Percentiles rank a stretch among this genome's conserved stretches.
Conservation (phyloP, 2,113 vertebrate genomes). For the Perccottus glenii region DNA sequence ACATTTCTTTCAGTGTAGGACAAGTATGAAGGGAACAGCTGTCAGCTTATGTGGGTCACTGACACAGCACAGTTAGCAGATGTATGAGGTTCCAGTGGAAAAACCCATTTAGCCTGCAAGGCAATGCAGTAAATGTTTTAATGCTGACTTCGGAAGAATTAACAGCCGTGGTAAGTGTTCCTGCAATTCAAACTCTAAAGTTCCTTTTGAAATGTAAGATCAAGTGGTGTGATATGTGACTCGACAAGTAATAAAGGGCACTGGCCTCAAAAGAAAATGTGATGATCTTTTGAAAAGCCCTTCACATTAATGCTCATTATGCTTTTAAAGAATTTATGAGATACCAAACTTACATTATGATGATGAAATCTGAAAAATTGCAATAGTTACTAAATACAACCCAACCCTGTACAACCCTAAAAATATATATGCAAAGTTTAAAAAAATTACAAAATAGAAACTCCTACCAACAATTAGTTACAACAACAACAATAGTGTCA, state of each 20-base stretch:
- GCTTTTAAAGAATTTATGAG: slow-evolving; percentile 2
- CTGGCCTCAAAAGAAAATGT: not conserved
- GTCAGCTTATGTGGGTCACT: slow-evolving; percentile 24
- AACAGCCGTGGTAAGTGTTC: not conserved
- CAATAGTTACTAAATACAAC: too few relatives aligned
- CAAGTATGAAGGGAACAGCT: slow-evolving; percentile 24
- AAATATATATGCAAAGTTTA: too few relatives aligned
- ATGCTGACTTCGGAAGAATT: slow-evolving; percentile 3
- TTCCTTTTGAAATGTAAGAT: slow-evolving; percentile 10
- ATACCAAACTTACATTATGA: not conserved
- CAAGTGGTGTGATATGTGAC: slow-evolving; percentile 1
- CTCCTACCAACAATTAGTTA: too few relatives aligned
- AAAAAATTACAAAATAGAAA: too few relatives aligned
- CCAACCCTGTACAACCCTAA: too few relatives aligned
- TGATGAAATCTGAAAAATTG: too few relatives aligned
- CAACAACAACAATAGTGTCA: too few relatives aligned
- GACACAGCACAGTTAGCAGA: slow-evolving; percentile 4
- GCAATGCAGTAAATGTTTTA: slow-evolving; percentile 14
- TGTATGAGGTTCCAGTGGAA: slow-evolving; percentile 4
- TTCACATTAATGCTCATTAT: slow-evolving; percentile 9
- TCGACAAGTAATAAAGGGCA: not conserved
- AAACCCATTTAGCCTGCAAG: slow-evolving; percentile 7
- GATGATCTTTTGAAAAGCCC: not conserved
- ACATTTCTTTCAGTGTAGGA: slow-evolving; percentile 14
- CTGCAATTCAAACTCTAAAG: not conserved